A percentile compares a stretch with the other conserved stretches of the same genome.
phyloP scores from a whole-genome alignment of 2,888 invertebrate species.

The Heterodera filipjevi region DNA sequence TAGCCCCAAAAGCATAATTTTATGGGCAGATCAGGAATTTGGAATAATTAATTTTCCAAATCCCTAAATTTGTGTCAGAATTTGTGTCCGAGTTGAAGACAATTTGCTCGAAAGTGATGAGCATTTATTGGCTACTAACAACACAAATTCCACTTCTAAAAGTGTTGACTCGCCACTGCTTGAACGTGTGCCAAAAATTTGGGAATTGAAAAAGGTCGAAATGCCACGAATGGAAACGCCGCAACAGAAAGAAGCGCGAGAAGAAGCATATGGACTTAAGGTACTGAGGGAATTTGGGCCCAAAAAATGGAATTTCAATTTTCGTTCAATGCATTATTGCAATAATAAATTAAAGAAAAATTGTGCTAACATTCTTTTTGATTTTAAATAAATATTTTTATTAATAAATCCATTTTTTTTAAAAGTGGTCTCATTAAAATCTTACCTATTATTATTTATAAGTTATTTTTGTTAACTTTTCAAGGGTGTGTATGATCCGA shows the following conservation, averaged over 20 bases:
- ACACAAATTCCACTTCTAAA: neutral
- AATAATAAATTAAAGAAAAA: too few species aligned
- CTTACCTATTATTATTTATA: neutral
- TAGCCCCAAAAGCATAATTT: too few species aligned
- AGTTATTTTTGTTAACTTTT: neutral
- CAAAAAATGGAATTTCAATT: neutral
- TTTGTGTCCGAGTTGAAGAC: slow-evolving; percentile 60
- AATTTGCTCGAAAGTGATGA: slow-evolving; percentile 20
- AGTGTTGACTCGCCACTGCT: slow-evolving; percentile 27
- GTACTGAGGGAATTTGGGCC: slow-evolving; percentile 24
- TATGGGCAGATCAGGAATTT: too few species aligned
- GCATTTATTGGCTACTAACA: neutral
- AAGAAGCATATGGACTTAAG: slow-evolving; percentile 55
- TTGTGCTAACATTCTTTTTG: too few species aligned
- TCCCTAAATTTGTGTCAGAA: too few species aligned
- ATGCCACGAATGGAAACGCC: slow-evolving; percentile 41
- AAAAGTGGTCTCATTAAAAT: too few species aligned
- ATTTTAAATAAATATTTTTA: too few species aligned
- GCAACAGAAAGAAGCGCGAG: slow-evolving; percentile 49
- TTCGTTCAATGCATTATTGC: too few species aligned
- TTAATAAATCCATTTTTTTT: too few species aligned
- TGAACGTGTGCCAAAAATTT: slow-evolving; percentile 56
- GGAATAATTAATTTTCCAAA: too few species aligned
- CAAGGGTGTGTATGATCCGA: slow-evolving; percentile 60
- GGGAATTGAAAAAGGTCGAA: slow-evolving; percentile 55